Conservation (phyloP, 2,797 vertebrate species). For the Apogon hyalosoma region DNA sequence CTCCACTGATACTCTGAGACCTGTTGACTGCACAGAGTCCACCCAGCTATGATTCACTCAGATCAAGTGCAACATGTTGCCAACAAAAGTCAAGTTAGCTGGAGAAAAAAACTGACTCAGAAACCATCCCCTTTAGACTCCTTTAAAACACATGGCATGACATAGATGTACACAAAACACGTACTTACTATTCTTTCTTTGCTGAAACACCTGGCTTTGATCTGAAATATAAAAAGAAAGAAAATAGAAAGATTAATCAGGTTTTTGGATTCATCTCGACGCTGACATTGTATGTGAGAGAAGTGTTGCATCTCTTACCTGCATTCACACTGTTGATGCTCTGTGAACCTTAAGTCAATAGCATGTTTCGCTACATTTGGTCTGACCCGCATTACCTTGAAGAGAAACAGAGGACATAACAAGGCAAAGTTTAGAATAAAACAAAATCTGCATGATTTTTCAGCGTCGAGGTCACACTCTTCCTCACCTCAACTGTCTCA, state of each 20-base stretch:
- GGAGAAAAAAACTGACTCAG: background rate
- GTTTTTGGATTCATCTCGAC: background rate
- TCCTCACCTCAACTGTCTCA: background rate
- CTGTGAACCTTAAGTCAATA: conserved; percentile 89
- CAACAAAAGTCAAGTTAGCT: background rate
- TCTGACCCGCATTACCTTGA: conserved; percentile 89
- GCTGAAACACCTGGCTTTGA: conserved; percentile 90
- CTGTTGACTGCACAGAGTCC: conserved; percentile 12
- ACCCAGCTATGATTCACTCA: conserved; percentile 45
- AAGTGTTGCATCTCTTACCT: conserved; percentile 83
- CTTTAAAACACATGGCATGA: conserved; percentile 12
- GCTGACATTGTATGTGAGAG: background rate
- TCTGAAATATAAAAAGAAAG: conserved; percentile 76
- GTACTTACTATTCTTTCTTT: conserved; percentile 95
- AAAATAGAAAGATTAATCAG: conserved; percentile 1
- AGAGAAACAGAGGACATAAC: conserved; percentile 64
- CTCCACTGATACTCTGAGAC: too few relatives aligned
- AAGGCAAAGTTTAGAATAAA: conserved; percentile 19
- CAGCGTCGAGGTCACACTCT: background rate
- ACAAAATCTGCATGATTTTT: conserved; percentile 7
- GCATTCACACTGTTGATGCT: conserved; percentile 93
- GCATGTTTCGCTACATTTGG: conserved; percentile 84
- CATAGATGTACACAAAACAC: conserved; percentile 1
- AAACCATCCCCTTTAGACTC: background rate
- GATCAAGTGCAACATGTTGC: background rate